Percentiles rank a stretch among this genome's conserved stretches.
phyloP scores from a whole-genome alignment of 1,140 invertebrate genomes.

The fruit fly (Drosophila melanogaster) region Release_6_plus_ISO1_MT NC_004354.4:2203501-2204000 shows the following conservation, averaged over 20 bases:
- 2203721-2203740: slow-evolving; percentile 91
- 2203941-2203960: not conserved
- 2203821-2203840: not conserved
- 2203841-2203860: not conserved
- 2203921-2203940: slow-evolving; percentile 10
- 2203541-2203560: slow-evolving; percentile 74
- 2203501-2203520: slow-evolving; percentile 53
- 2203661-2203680: slow-evolving; percentile 88
- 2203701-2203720: slow-evolving; percentile 89
- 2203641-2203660: slow-evolving; percentile 88
- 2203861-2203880: slow-evolving; percentile 23
- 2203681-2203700: slow-evolving; percentile 90
- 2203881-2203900: slow-evolving; percentile 32
- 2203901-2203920: slow-evolving; percentile 34
- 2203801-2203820: not conserved
- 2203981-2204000: not conserved
- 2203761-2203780: slow-evolving; percentile 84
- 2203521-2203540: slow-evolving; percentile 82
- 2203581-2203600: slow-evolving; percentile 87
- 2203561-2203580: slow-evolving; percentile 16
- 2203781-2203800: not conserved
- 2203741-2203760: slow-evolving; percentile 86
- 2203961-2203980: too few species aligned
- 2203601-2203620: slow-evolving; percentile 53
- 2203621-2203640: slow-evolving; percentile 52